Base-by-base conservation (phyloP, 2,797 vertebrate species). In the Cossypha heuglini region DNA sequence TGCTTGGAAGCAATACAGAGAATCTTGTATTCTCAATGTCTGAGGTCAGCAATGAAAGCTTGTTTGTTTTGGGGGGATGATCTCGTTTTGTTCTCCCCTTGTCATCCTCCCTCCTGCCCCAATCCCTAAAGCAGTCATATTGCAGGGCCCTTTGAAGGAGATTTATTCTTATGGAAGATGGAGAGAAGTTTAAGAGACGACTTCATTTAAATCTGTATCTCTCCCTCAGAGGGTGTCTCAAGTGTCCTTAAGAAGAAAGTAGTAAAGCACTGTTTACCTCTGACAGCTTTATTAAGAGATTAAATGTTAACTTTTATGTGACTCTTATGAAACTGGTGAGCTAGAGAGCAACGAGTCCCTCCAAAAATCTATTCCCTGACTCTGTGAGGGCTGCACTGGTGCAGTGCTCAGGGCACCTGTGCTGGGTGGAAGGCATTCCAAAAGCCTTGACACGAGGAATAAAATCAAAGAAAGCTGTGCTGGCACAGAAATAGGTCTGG, bases 201-300 rank as follows among this genome's bases (percentile, higher is more conserved):
- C 52, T 91, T 90, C 24, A 54, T 93, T 91, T 88, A 86, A 78
- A 80, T 91, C 68, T 86, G 2, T 69, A 11, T 78, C 37, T 78
- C 33, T 87, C n/a, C 26, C 52, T 92, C 45, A 59, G 73, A 63
- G 75, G 55, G 28, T 88, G 40, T 78, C 64, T 74, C 72, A 68
- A 29, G 57, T 46, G 52, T 83, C 90, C 68, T 91, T 93, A 94
- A 80, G 72, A 87, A 77, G 51, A 42, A 71, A 76, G 83, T 55
- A 73, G 43, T 92, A 91, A 94, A 95, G 68, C 0, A 9, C 22
- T 93, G 84, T 94, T 96, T 96, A 91, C 82, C 42, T 80, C 79
- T 91, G 85, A 68, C 85, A 93, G 82, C 68, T 96, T 95, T 94
- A 95, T 91, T 96, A 96, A 93, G 64, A 93, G 64, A 94, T 89